Evolutionary conservation across 2,888 invertebrate genomes (phyloP).

Genomic region (Synanthedon myopaeformis): DNA sequence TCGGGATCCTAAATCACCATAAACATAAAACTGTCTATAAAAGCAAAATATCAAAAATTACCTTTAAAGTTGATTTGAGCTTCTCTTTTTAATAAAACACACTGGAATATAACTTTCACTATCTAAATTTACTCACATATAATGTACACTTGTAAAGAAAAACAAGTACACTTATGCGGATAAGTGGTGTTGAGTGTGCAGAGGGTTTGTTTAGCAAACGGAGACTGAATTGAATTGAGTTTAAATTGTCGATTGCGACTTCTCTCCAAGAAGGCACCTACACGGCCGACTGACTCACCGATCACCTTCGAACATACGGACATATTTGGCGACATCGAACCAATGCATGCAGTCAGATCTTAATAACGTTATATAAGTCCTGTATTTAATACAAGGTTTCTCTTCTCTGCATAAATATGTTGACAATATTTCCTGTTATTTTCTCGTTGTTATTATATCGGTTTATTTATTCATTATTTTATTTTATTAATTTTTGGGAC

Average conservation of each 20-base stretch:
- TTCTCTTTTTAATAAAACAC: background rate
- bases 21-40: too few relatives aligned
- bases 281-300: constrained; percentile 51
- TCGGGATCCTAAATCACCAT: too few relatives aligned
- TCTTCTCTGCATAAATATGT: too few relatives aligned
- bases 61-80: too few relatives aligned
- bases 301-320: constrained; percentile 63
- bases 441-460: too few relatives aligned
- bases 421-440: too few relatives aligned
- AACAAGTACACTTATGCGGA: background rate
- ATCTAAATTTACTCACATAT: background rate
- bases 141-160: background rate
- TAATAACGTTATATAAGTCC: background rate
- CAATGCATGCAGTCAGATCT: constrained; percentile 34
- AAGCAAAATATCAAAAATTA: too few relatives aligned
- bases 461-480: too few relatives aligned
- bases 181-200: background rate
- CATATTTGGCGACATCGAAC: constrained; percentile 63
- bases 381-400: too few relatives aligned
- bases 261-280: constrained; percentile 27
- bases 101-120: background rate
- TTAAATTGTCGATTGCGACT: background rate
- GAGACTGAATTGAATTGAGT: background rate
- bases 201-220: background rate
- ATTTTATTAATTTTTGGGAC: too few relatives aligned